These are phyloP conservation scores for Glossosoma conforme DNA, from an alignment of 1,140 invertebrate genomes.

Conservation along the genomic window DNA sequence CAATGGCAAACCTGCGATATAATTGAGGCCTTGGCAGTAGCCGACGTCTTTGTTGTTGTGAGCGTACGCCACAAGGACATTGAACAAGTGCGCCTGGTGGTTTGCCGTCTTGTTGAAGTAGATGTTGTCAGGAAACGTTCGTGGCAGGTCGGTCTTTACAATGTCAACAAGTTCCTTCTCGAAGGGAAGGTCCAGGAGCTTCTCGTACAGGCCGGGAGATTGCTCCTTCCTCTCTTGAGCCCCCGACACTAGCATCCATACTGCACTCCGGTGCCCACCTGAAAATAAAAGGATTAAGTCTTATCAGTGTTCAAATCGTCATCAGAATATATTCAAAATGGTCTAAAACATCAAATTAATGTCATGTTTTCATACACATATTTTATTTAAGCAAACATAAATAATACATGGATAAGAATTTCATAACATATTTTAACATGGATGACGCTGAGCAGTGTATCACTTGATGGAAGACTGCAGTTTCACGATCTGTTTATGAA, in stretches of 20 bases:
- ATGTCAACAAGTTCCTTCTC: constrained; percentile 67
- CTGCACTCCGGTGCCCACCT: constrained; percentile 59
- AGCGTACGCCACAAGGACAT: constrained; percentile 84
- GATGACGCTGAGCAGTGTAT: too few relatives aligned
- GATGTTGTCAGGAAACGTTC: constrained; percentile 94
- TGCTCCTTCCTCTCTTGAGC: constrained; percentile 64
- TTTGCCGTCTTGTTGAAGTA: constrained; percentile 74
- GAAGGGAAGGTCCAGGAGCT: constrained; percentile 60
- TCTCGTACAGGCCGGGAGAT: constrained; percentile 65
- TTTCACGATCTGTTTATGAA: too few relatives aligned
- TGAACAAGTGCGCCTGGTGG: constrained; percentile 71
- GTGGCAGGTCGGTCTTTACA: constrained; percentile 78
- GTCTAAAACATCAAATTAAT: too few relatives aligned
- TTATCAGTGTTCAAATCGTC: too few relatives aligned
- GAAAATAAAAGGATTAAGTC: too few relatives aligned
- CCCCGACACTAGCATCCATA: constrained; percentile 82
- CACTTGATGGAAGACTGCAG: too few relatives aligned
- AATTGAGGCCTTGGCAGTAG: constrained; percentile 93
- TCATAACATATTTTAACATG: too few relatives aligned
- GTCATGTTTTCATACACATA: too few relatives aligned
- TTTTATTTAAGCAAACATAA: too few relatives aligned
- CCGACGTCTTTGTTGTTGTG: constrained; percentile 81
- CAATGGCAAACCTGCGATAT: constrained; percentile 63
- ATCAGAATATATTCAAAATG: too few relatives aligned
- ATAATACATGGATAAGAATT: too few relatives aligned